Evolutionary conservation across 2,888 invertebrate genomes (phyloP).

Genomic region (Trypoxylon attenuatum): DNA sequence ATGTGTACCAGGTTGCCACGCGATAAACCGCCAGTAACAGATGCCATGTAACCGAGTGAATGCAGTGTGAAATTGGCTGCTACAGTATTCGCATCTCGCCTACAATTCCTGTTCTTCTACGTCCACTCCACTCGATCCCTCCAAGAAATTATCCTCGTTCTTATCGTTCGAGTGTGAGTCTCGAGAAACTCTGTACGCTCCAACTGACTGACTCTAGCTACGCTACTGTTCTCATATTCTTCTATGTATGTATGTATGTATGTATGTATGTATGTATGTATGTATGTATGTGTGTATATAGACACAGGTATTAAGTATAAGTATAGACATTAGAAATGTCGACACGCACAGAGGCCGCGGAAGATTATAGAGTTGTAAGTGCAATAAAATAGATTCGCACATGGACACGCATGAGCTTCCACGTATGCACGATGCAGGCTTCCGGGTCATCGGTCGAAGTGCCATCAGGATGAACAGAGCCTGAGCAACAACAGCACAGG

Average conservation of each 20-base stretch:
- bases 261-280: too few relatives aligned
- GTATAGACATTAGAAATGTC: constrained; percentile 40
- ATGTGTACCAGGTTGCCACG: not conserved
- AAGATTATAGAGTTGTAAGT: constrained; percentile 39
- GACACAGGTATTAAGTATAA: constrained; percentile 34
- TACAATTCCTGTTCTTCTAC: too few relatives aligned
- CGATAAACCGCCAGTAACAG: not conserved
- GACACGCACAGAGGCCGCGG: constrained; percentile 19
- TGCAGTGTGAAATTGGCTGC: too few relatives aligned
- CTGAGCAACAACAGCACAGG: constrained; percentile 19
- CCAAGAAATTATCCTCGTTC: too few relatives aligned
- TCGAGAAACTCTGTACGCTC: too few relatives aligned
- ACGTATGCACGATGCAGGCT: constrained; percentile 34
- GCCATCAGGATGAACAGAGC: constrained; percentile 31
- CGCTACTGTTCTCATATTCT: constrained; percentile 18
- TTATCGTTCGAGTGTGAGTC: too few relatives aligned
- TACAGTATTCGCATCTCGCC: too few relatives aligned
- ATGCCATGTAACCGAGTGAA: not conserved
- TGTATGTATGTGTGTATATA: too few relatives aligned
- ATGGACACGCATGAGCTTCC: constrained; percentile 31
- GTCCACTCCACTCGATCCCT: too few relatives aligned
- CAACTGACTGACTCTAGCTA: too few relatives aligned
- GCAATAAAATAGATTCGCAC: constrained; percentile 39
- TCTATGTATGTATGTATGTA: too few relatives aligned
- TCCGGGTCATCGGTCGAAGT: constrained; percentile 53